These are phyloP conservation scores for Plectropomus leopardus DNA, from an alignment of 2,113 vertebrate genomes.

Conservation along the genomic window DNA sequence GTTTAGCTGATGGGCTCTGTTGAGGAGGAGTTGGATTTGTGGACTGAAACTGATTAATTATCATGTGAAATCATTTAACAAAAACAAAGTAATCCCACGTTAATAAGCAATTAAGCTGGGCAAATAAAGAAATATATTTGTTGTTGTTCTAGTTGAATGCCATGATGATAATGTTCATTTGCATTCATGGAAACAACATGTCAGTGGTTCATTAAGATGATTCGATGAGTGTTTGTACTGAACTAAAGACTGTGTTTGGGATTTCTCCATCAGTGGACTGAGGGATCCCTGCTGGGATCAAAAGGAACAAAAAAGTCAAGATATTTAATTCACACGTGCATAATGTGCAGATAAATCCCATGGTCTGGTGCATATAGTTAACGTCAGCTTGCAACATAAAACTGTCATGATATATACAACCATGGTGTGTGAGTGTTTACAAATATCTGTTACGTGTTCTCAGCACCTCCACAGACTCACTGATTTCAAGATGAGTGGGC, in stretches of 20 bases:
- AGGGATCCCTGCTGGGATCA: slow-evolving; percentile 23
- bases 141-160: slow-evolving; percentile 39
- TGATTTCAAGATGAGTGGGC: slow-evolving; percentile 21
- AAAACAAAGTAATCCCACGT: slow-evolving; percentile 61
- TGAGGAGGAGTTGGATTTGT: slow-evolving; percentile 46
- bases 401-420: slow-evolving; percentile 18
- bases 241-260: background rate
- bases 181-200: slow-evolving; percentile 25
- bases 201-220: slow-evolving; percentile 9
- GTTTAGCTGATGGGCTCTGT: slow-evolving; percentile 58
- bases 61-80: slow-evolving; percentile 57
- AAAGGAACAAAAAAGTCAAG: background rate
- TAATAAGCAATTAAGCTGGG: slow-evolving; percentile 67
- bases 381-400: slow-evolving; percentile 29
- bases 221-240: background rate
- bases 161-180: slow-evolving; percentile 1
- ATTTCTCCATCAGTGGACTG: slow-evolving; percentile 16
- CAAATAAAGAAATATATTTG: slow-evolving; percentile 46
- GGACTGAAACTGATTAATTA: slow-evolving; percentile 64
- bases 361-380: slow-evolving; percentile 9
- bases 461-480: slow-evolving; percentile 7
- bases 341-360: background rate
- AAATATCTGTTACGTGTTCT: slow-evolving; percentile 30
- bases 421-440: slow-evolving; percentile 36
- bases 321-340: slow-evolving; percentile 21